Evolutionary conservation across 2,797 vertebrate species (phyloP).

Genomic region (Lophura swinhoii): DNA sequence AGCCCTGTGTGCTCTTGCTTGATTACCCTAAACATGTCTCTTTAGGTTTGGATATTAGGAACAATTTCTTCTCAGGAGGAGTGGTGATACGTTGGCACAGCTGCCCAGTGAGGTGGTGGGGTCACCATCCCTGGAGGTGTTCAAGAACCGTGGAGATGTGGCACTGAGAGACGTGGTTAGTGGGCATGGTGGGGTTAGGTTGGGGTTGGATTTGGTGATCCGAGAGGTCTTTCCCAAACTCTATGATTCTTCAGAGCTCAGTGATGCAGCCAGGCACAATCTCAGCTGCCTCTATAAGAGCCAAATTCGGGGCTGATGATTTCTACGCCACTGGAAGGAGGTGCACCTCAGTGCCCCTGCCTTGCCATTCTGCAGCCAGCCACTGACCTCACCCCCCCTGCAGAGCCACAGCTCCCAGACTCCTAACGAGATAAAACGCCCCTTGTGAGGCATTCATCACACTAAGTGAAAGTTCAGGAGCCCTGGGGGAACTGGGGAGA

Average conservation of each 20-base stretch:
- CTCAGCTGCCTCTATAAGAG: background rate
- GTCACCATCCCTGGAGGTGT: too few species aligned
- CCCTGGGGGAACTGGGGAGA: constrained; percentile 10
- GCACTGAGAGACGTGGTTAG: too few species aligned
- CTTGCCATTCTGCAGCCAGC: background rate
- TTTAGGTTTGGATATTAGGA: background rate
- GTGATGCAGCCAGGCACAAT: background rate
- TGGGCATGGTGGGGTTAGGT: too few species aligned
- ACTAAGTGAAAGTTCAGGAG: constrained; percentile 42
- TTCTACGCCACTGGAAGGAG: rapidly evolving
- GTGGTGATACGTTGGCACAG: too few species aligned
- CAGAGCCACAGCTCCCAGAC: background rate
- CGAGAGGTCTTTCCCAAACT: too few species aligned
- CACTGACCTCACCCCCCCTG: background rate
- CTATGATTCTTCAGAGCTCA: background rate
- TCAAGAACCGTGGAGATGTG: too few species aligned
- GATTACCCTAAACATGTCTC: background rate
- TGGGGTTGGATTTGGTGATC: too few species aligned
- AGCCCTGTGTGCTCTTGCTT: background rate
- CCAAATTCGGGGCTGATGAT: background rate
- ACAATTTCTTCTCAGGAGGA: too few species aligned
- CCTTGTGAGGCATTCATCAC: constrained; percentile 44
- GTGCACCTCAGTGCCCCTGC: background rate
- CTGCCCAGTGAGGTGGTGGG: too few species aligned
- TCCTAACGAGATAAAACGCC: constrained; percentile 22